Percentiles rank a stretch among this genome's conserved stretches.
These are phyloP conservation scores for Alaudala cheleensis DNA, from an alignment of 2,113 vertebrate genomes.

Conservation along the genomic window DNA sequence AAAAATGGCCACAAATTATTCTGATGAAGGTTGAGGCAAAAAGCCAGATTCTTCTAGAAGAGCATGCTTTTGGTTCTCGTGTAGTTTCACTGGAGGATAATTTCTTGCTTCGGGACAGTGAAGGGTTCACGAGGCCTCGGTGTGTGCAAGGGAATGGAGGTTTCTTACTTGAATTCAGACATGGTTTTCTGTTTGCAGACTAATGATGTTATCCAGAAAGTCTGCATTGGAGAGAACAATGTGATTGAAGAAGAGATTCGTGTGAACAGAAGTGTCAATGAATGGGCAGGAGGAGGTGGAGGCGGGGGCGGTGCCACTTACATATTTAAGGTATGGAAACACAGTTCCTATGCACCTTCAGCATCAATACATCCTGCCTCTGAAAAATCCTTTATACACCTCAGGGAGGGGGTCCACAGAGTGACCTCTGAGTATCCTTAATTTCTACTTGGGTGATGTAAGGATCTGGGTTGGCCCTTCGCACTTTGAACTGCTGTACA, in stretches of 20 bases:
- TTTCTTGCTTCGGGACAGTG: not conserved
- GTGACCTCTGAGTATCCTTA: fast-evolving
- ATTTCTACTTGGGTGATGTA: not conserved
- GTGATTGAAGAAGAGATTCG: slow-evolving; percentile 88
- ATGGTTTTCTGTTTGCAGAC: slow-evolving; percentile 71
- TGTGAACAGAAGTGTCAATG: slow-evolving; percentile 77
- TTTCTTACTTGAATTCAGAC: not conserved
- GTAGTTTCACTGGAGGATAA: not conserved
- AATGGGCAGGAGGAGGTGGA: slow-evolving; percentile 92
- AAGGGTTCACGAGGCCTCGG: not conserved
- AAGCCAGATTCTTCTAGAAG: not conserved
- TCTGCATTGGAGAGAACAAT: slow-evolving; percentile 89
- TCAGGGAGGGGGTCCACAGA: not conserved
- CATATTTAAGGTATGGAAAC: slow-evolving; percentile 88
- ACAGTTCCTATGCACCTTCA: not conserved
- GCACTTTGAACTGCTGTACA: not conserved
- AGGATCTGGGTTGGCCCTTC: not conserved
- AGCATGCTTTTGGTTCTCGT: not conserved
- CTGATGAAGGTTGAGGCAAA: not conserved
- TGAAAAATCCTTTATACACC: not conserved
- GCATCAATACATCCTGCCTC: not conserved
- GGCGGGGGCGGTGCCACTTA: slow-evolving; percentile 95
- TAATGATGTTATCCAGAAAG: slow-evolving; percentile 83
- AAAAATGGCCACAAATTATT: not conserved
- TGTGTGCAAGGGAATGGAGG: not conserved